Percentiles rank a stretch among this genome's conserved stretches.
Evolutionary conservation across 2,888 invertebrate genomes (phyloP).

Genomic region (Ctenicera cuprea): DNA sequence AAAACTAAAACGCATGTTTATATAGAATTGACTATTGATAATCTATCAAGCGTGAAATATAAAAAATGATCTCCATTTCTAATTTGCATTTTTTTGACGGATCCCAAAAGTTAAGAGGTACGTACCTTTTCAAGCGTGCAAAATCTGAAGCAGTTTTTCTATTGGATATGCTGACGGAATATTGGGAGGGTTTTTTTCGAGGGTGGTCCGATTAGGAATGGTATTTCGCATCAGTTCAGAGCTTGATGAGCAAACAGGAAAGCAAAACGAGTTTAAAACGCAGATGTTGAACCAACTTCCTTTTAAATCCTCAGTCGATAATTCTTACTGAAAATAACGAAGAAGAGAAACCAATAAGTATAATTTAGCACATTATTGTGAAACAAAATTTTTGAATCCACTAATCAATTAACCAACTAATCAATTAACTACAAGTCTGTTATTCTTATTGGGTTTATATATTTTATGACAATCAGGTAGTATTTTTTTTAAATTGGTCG

Average conservation of each 20-base stretch:
- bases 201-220: slow-evolving; percentile 57
- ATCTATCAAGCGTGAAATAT: slow-evolving; percentile 57
- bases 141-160: slow-evolving; percentile 59
- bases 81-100: slow-evolving; percentile 60
- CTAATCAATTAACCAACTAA: too few species aligned
- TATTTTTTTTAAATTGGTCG: neutral
- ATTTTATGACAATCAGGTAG: neutral
- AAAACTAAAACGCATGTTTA: slow-evolving; percentile 35
- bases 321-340: neutral
- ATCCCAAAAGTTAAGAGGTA: slow-evolving; percentile 57
- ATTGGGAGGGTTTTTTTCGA: slow-evolving; percentile 58
- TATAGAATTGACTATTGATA: slow-evolving; percentile 41
- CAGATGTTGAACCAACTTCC: slow-evolving; percentile 25
- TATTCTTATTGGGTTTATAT: too few species aligned
- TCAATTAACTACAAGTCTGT: too few species aligned
- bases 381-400: too few species aligned
- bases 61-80: slow-evolving; percentile 59
- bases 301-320: neutral
- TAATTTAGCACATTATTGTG: too few species aligned
- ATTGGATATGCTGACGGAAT: slow-evolving; percentile 57
- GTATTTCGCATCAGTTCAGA: slow-evolving; percentile 42
- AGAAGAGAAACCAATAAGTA: too few species aligned
- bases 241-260: slow-evolving; percentile 36
- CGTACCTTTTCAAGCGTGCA: slow-evolving; percentile 59
- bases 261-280: slow-evolving; percentile 33